These are phyloP conservation scores for Marmota monax DNA, from an alignment of 2,113 vertebrate species.

Conservation along the genomic window DNA sequence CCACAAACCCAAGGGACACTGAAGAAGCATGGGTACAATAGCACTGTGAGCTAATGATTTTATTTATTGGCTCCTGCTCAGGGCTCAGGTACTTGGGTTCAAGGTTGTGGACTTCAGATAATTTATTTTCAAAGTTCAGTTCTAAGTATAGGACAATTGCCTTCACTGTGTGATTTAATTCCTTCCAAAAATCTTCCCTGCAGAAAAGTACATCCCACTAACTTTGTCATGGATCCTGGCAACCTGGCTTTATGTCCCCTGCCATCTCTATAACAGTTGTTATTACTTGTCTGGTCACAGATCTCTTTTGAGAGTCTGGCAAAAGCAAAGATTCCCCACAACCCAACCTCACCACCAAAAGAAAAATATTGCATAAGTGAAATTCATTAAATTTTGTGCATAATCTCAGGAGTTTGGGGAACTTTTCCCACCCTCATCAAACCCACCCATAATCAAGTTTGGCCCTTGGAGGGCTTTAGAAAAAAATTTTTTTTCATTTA, in stretches of 20 bases:
- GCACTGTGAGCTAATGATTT: constrained; percentile 4
- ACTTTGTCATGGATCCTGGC: not conserved
- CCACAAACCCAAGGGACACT: not conserved
- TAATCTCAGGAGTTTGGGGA: not conserved
- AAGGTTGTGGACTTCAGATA: constrained; percentile 55
- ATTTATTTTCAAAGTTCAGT: constrained; percentile 64
- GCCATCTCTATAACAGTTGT: not conserved
- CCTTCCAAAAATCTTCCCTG: not conserved
- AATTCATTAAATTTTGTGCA: not conserved
- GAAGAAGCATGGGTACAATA: not conserved
- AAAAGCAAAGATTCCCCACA: not conserved
- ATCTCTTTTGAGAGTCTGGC: not conserved
- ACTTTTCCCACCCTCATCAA: not conserved
- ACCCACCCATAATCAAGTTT: not conserved
- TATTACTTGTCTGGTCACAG: not conserved
- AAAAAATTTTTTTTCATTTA: constrained; percentile 7
- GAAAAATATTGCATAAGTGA: not conserved
- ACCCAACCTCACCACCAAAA: not conserved
- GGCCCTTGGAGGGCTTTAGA: not conserved
- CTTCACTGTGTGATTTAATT: not conserved
- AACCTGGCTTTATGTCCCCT: not conserved
- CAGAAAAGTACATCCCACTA: constrained; percentile 17
- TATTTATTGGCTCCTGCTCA: constrained; percentile 56
- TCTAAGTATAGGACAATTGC: constrained; percentile 32
- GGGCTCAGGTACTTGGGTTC: constrained; percentile 43